Base-by-base conservation (phyloP, 37 sponge, comb jelly and placozoan genomes). In the Beroe ovata region DNA sequence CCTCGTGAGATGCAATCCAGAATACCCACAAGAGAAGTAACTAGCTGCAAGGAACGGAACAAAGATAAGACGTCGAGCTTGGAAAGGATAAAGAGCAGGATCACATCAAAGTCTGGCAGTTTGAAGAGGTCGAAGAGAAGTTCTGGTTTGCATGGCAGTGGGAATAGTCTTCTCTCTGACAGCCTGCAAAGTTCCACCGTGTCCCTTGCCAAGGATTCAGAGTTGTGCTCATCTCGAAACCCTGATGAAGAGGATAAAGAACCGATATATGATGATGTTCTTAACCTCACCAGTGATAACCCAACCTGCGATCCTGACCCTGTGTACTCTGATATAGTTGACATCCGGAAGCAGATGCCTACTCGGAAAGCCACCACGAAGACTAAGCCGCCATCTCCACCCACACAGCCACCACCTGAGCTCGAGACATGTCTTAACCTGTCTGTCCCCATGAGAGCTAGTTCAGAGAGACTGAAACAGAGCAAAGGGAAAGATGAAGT, bases 1-100 rank as follows among this genome's bases (percentile, higher is more conserved):
- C 25, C 16, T 8, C 16, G 18, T 1, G 69, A 66, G 2, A 37
- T 34, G 2, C 32, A 30, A 26, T 20, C 29, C 28, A 66, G 69
- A 66, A 8, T 33, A 26, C 69, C 69, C 36, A 66, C 19, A 4
- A 1, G 33, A 1, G 36, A 34, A 34, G 63, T 62, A 6, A 6
- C 4, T 33, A 66, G 69, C 69, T 66, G 69, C 35, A 66, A 66
- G 69, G 69, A 30, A 34, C 29, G 11, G 30, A 34, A 32, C 36
- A 66, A 66, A 30, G 69, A 66, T 18, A 66, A 66, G 34, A 34
- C 69, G 36, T 66, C 69, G 36, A 66, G 69, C 34, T 29, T 66
- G 2, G 69, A 66, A 25, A 25, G 69, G 3, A 25, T 66, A 1
- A 66, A 66, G 36, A 32, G 33, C 35, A 66, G 35, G 16, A 14